phyloP scores from a whole-genome alignment of 2,113 vertebrate genomes.

The Meles meles region DNA sequence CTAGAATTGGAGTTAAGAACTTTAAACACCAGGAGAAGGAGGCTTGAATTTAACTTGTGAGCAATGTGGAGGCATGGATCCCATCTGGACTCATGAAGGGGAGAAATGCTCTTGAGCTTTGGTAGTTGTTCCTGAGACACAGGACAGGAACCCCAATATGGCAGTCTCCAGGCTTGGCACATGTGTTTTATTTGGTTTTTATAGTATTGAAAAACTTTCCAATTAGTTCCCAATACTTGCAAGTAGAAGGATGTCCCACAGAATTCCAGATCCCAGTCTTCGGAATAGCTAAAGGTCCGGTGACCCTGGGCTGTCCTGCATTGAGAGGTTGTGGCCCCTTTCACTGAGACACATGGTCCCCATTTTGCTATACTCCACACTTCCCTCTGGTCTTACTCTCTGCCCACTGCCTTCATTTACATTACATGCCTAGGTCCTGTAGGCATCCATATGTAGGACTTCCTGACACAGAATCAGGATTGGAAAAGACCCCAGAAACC shows the following conservation, averaged over 20 bases:
- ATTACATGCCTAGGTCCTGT: not conserved
- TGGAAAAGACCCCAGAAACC: not conserved
- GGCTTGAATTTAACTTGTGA: not conserved
- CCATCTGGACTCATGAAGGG: not conserved
- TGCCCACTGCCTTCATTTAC: not conserved
- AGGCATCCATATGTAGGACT: not conserved
- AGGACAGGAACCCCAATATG: not conserved
- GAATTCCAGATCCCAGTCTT: not conserved
- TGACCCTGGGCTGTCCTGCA: not conserved
- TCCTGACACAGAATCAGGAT: not conserved
- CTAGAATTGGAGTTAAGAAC: not conserved
- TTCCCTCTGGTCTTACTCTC: not conserved
- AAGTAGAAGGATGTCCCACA: not conserved
- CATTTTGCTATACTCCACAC: not conserved
- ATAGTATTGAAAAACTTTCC: not conserved
- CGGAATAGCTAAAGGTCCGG: too few relatives aligned
- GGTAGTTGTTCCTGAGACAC: not conserved
- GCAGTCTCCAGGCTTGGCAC: not conserved
- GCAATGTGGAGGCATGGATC: not conserved
- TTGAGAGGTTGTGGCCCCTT: not conserved
- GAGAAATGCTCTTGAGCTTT: not conserved
- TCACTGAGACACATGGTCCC: not conserved
- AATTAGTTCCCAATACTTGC: not conserved
- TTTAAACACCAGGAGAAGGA: not conserved
- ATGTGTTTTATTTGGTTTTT: not conserved